Percentiles rank a stretch among this genome's conserved stretches.
Conservation (phyloP, 2,113 vertebrate genomes). For the Microcebus murinus region DNA sequence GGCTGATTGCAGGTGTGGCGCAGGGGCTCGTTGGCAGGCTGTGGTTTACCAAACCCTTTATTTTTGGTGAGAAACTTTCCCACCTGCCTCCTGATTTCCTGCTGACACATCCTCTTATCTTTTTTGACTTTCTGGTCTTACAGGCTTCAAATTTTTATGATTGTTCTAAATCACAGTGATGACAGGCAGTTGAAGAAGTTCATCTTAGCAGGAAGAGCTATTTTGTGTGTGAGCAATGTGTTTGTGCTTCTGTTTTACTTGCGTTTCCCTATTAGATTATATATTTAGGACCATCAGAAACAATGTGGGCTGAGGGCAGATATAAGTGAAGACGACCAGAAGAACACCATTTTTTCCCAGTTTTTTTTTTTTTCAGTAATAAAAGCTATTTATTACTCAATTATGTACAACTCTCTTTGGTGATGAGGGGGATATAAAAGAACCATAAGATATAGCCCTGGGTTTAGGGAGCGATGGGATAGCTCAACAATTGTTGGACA, state of each 20-base stretch:
- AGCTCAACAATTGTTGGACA: background rate
- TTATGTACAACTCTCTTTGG: background rate
- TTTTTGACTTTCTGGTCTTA: background rate
- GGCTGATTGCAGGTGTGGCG: background rate
- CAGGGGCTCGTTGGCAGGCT: background rate
- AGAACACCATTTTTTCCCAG: background rate
- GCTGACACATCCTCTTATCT: background rate
- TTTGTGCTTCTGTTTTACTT: slow-evolving; percentile 15
- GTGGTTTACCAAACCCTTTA: background rate
- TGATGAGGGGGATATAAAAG: background rate
- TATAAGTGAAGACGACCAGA: background rate
- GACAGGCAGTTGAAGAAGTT: background rate
- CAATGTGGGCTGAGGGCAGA: background rate
- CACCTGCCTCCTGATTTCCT: background rate
- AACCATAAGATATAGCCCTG: background rate
- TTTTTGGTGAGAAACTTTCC: background rate
- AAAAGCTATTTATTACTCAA: background rate
- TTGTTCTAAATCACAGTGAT: background rate
- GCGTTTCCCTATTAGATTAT: background rate
- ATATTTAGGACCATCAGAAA: background rate
- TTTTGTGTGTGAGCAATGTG: background rate
- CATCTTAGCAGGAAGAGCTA: background rate
- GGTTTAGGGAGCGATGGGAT: background rate
- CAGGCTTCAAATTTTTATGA: background rate
- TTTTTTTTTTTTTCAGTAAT: background rate